Evolutionary conservation across 1,140 invertebrate genomes (phyloP).

Genomic region (Vanessa tameamea): DNA sequence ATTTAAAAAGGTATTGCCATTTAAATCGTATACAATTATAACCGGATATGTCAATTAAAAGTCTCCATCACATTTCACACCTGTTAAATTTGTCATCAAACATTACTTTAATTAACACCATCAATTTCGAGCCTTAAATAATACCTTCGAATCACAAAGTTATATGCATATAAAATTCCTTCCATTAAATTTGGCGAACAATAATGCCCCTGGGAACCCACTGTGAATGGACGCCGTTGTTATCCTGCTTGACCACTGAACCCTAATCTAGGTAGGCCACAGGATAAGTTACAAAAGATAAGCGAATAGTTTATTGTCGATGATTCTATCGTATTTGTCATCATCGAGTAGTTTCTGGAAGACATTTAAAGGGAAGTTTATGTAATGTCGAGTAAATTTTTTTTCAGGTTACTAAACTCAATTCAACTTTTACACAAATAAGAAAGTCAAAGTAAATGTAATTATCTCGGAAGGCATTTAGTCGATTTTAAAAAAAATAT

Average conservation of each 20-base stretch:
- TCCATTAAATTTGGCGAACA: constrained; percentile 52
- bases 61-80: background rate
- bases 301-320: background rate
- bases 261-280: constrained; percentile 41
- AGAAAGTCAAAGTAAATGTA: too few species aligned
- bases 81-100: background rate
- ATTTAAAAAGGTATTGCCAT: too few species aligned
- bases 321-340: too few species aligned
- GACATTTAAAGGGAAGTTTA: too few species aligned
- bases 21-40: too few species aligned
- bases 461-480: too few species aligned
- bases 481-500: too few species aligned
- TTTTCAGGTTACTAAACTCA: too few species aligned
- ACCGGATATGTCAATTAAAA: background rate
- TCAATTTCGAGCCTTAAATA: constrained; percentile 20
- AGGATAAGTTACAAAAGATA: constrained; percentile 19
- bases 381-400: too few species aligned
- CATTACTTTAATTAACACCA: constrained; percentile 3
- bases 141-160: constrained; percentile 41
- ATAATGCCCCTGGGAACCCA: constrained; percentile 45
- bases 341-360: too few species aligned
- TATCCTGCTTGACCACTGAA: constrained; percentile 46
- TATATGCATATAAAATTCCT: constrained; percentile 46
- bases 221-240: constrained; percentile 42
- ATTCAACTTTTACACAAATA: too few species aligned